phyloP scores from a whole-genome alignment of 2,797 vertebrate species.

The Kryptolebias ocellatus region DNA sequence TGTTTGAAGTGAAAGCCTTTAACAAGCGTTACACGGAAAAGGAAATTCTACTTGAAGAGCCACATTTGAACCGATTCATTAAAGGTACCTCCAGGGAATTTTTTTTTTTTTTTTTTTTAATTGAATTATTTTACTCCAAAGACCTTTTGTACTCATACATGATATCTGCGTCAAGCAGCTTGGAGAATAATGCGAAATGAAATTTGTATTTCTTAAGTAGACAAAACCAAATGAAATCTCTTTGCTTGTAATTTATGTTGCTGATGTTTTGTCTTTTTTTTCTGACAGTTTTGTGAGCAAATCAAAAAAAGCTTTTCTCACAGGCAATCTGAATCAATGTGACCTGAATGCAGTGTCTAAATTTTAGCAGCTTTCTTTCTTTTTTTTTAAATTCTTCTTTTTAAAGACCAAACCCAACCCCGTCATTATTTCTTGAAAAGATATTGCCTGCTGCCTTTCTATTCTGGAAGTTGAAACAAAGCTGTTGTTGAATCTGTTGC shows the following conservation, averaged over 20 bases:
- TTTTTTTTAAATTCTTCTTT: too few species aligned
- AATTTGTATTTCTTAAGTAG: slow-evolving; percentile 2
- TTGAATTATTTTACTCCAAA: slow-evolving; percentile 30
- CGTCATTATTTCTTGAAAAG: too few species aligned
- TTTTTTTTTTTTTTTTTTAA: background rate
- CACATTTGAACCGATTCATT: slow-evolving; percentile 24
- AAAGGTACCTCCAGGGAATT: slow-evolving; percentile 13
- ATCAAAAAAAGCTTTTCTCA: too few species aligned
- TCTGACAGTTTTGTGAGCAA: too few species aligned
- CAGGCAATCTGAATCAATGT: too few species aligned
- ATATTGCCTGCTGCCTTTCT: too few species aligned
- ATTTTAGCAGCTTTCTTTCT: too few species aligned
- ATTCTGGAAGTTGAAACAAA: too few species aligned
- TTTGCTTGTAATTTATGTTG: background rate
- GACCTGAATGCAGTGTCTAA: too few species aligned
- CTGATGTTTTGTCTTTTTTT: too few species aligned
- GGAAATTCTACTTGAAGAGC: slow-evolving; percentile 33
- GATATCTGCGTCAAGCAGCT: slow-evolving; percentile 4
- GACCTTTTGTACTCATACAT: slow-evolving; percentile 23
- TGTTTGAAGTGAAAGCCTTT: slow-evolving; percentile 53
- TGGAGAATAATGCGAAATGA: background rate
- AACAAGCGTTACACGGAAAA: slow-evolving; percentile 32
- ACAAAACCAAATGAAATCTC: slow-evolving; percentile 12
- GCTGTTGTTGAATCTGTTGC: too few species aligned
- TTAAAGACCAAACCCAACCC: too few species aligned